phyloP scores from a whole-genome alignment of 2,797 vertebrate genomes.

The Myotis planiceps region DNA sequence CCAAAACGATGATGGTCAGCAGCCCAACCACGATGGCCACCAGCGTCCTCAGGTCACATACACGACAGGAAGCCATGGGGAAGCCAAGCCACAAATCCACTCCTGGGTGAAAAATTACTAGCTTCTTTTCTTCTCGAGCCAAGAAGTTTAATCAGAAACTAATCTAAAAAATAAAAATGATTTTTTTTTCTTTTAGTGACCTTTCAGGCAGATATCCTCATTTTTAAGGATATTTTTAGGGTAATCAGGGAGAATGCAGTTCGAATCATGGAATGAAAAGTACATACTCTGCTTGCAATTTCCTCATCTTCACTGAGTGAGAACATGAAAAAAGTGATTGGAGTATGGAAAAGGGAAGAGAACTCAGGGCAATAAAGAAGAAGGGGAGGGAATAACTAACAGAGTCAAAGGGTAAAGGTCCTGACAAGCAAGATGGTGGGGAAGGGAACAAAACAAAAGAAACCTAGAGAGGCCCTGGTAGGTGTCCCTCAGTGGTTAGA shows the following conservation, averaged over 20 bases:
- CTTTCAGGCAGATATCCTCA: not conserved
- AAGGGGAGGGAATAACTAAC: slow-evolving; percentile 11
- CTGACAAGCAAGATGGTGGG: not conserved
- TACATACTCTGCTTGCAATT: not conserved
- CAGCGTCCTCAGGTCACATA: slow-evolving; percentile 6
- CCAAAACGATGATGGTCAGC: not conserved
- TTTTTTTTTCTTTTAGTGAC: not conserved
- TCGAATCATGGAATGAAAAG: not conserved
- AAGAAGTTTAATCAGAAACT: slow-evolving; percentile 16
- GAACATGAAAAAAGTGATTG: not conserved
- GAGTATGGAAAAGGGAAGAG: not conserved
- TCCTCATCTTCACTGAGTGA: not conserved
- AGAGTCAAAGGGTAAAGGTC: slow-evolving; percentile 56
- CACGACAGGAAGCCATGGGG: slow-evolving; percentile 50
- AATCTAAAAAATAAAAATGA: not conserved
- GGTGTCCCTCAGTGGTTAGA: no score
- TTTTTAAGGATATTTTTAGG: not conserved
- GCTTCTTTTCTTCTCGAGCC: slow-evolving; percentile 5
- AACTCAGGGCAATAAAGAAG: slow-evolving; percentile 52
- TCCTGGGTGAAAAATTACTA: not conserved
- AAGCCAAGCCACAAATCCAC: not conserved
- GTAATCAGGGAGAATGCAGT: not conserved
- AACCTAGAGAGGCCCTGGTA: not conserved
- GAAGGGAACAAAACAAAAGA: not conserved
- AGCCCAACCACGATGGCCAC: slow-evolving; percentile 38